Percentiles rank a stretch among this genome's conserved stretches.
These are phyloP conservation scores for Trissolcus basalis DNA, from an alignment of 1,140 invertebrate species.

Conservation along the genomic window DNA sequence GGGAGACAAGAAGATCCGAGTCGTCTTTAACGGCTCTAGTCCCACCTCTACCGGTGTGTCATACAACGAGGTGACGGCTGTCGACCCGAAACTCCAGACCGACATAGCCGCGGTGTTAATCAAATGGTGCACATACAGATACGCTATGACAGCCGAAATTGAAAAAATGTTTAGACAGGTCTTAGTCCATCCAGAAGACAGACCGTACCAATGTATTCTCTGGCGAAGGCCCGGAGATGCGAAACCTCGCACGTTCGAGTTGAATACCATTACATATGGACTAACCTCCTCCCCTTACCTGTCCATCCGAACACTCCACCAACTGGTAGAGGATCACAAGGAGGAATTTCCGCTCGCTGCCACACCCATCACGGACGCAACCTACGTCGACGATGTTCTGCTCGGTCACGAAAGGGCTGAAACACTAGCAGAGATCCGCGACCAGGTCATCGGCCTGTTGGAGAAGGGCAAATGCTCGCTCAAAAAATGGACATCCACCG, in stretches of 20 bases:
- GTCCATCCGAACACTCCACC: too few species aligned
- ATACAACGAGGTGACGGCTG: neutral
- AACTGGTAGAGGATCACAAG: too few species aligned
- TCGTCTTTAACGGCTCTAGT: conserved; percentile 2
- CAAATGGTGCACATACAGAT: too few species aligned
- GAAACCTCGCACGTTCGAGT: neutral
- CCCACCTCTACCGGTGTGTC: neutral
- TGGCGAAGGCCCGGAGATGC: too few species aligned
- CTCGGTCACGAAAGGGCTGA: neutral
- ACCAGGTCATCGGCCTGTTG: neutral
- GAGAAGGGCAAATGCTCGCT: neutral
- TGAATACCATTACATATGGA: too few species aligned
- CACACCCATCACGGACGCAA: too few species aligned
- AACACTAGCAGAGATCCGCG: neutral
- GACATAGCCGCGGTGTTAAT: too few species aligned
- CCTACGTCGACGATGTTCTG: too few species aligned
- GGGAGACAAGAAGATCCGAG: neutral
- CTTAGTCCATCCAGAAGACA: neutral
- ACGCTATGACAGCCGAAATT: neutral
- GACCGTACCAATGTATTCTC: too few species aligned
- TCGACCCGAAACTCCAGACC: too few species aligned
- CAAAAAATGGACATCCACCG: conserved; percentile 2
- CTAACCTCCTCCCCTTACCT: too few species aligned
- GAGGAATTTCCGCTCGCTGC: too few species aligned
- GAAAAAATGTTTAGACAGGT: conserved; percentile 6